Evolutionary conservation across 2,888 invertebrate species (phyloP).

Genomic region (Taenaris catops): DNA sequence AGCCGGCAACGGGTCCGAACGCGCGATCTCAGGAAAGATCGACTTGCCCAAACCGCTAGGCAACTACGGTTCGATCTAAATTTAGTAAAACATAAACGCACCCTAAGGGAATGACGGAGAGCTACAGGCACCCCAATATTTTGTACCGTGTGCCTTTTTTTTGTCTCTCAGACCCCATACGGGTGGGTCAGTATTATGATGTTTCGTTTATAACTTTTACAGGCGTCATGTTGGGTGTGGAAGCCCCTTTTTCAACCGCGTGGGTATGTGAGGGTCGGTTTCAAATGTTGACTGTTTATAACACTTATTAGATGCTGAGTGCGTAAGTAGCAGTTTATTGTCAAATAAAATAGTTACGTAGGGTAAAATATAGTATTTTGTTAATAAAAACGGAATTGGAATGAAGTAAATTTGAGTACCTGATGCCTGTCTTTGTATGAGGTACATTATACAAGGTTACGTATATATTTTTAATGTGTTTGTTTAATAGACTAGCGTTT

Average conservation of each 20-base stretch:
- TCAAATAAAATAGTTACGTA: conserved; percentile 3
- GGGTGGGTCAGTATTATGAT: conserved; percentile 47
- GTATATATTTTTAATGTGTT: too few species aligned
- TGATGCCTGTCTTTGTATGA: too few species aligned
- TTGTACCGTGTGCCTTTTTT: conserved; percentile 15
- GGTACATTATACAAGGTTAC: too few species aligned
- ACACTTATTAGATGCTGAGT: conserved; percentile 15
- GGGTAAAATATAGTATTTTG: too few species aligned
- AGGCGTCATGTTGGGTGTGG: conserved; percentile 32
- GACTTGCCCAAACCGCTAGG: too few species aligned
- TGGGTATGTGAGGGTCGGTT: conserved; percentile 45
- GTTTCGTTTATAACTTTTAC: conserved; percentile 50
- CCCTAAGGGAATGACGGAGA: not conserved
- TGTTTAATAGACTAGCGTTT: too few species aligned
- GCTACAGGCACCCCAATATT: conserved; percentile 19
- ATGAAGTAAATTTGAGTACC: too few species aligned
- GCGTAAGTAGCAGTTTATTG: not conserved
- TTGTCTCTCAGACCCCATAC: conserved; percentile 22
- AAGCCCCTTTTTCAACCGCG: conserved; percentile 57
- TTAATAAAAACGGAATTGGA: too few species aligned
- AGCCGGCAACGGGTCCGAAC: too few species aligned
- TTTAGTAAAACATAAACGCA: too few species aligned
- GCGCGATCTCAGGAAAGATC: too few species aligned
- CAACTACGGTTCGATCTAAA: too few species aligned
- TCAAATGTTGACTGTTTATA: conserved; percentile 18